phyloP scores from a whole-genome alignment of 2,888 invertebrate genomes.

The Ennomos fuscantarius region DNA sequence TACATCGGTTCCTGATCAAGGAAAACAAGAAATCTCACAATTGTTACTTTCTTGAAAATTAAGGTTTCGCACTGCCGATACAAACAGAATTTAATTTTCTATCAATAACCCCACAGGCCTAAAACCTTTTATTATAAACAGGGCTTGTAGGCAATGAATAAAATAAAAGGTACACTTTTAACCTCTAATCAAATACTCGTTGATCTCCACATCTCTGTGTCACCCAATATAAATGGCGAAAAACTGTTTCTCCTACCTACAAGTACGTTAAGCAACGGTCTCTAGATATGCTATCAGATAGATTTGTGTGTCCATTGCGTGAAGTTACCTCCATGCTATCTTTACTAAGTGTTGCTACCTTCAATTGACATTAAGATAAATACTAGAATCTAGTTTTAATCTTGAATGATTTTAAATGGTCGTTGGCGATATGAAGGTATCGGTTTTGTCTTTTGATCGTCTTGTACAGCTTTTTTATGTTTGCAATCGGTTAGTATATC shows the following conservation, averaged over 20 bases:
- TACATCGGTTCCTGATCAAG: too few species aligned
- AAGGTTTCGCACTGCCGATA: too few species aligned
- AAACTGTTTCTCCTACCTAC: slow-evolving; percentile 47
- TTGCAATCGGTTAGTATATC: too few species aligned
- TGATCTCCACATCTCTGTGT: slow-evolving; percentile 21
- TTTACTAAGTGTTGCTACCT: slow-evolving; percentile 15
- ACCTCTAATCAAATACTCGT: background rate
- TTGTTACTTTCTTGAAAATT: too few species aligned
- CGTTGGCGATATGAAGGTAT: background rate
- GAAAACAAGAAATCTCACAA: too few species aligned
- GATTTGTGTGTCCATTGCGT: slow-evolving; percentile 54
- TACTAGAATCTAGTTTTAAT: background rate
- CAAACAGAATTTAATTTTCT: too few species aligned
- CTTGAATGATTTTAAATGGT: slow-evolving; percentile 7
- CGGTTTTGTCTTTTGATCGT: background rate
- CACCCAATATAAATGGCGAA: slow-evolving; percentile 38
- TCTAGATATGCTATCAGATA: slow-evolving; percentile 56
- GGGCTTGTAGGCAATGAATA: too few species aligned
- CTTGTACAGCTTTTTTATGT: background rate
- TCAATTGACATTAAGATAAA: slow-evolving; percentile 19
- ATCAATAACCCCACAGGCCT: too few species aligned
- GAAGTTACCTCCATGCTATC: slow-evolving; percentile 1
- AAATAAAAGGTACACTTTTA: too few species aligned
- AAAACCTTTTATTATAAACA: too few species aligned
- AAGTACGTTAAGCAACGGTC: slow-evolving; percentile 49